phyloP scores from a whole-genome alignment of 2,888 invertebrate genomes.

The Oscheius sp. region DNA sequence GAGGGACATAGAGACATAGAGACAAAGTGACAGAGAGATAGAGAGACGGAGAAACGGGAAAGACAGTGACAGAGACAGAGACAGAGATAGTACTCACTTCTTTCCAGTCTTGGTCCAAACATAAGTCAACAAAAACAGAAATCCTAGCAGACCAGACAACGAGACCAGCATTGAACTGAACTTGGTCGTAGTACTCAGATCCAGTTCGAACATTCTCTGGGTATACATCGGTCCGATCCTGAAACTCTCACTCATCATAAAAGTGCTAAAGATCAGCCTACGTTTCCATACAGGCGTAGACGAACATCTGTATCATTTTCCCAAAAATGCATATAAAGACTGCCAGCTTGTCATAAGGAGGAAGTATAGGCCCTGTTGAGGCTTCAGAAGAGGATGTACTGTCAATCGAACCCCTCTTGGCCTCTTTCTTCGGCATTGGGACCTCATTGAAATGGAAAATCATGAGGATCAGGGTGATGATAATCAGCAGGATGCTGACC shows the following conservation, averaged over 20 bases:
- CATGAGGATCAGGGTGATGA: constrained; percentile 33
- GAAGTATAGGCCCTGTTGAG: constrained; percentile 22
- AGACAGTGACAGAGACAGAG: not conserved
- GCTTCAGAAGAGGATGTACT: constrained; percentile 23
- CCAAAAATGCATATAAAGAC: constrained; percentile 40
- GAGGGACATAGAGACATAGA: too few species aligned
- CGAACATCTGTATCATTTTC: constrained; percentile 45
- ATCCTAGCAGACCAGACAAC: constrained; percentile 39
- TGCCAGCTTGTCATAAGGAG: constrained; percentile 40
- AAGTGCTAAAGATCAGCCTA: constrained; percentile 7
- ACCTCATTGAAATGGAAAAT: constrained; percentile 38
- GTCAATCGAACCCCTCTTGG: constrained; percentile 30
- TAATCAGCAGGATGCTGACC: constrained; percentile 18
- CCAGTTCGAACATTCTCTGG: constrained; percentile 34
- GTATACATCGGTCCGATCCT: constrained; percentile 40
- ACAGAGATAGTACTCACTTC: constrained; percentile 22
- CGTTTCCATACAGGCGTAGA: constrained; percentile 47
- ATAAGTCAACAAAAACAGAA: constrained; percentile 41
- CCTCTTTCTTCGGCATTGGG: constrained; percentile 32
- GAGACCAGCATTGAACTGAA: constrained; percentile 37
- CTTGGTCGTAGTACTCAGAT: constrained; percentile 8
- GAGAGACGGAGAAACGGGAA: too few species aligned
- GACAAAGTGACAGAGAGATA: too few species aligned
- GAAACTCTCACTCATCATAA: not conserved
- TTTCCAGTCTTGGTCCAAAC: constrained; percentile 44